Base-by-base conservation (phyloP, 1,140 invertebrate genomes). In the Diorhabda carinulata region DNA sequence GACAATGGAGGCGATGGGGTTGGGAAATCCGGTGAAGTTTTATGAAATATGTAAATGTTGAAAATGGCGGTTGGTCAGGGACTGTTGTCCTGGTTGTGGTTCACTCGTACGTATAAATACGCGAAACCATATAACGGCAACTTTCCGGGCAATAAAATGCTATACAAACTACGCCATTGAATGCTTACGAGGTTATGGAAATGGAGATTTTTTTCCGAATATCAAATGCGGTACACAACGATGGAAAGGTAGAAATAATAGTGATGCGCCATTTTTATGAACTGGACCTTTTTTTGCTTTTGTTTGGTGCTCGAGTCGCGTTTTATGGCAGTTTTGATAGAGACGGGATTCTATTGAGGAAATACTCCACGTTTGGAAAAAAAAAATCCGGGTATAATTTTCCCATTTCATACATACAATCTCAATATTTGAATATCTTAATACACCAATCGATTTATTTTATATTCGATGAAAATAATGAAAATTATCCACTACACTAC, bases 71-170 rank as follows among this genome's bases (percentile, higher is more conserved):
- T 57, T 65, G 64, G 64, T 70, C 45, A 67, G 73, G 70, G 75
- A 70, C 63, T 47, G 8, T 66, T 61, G 52, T 69, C 62, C 52
- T 69, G 64, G 40, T 56, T 45, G 57, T 44, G 57, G 42, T 59
- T 71, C 74, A 74, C 72, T 74, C 70, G 72, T 47, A 66, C 72
- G 70, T 70, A 77, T 74, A 75, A 76, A 75, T 78, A 72, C 70
- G 69, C 69, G 61, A 61, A 70, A 71, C 72, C 72, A 74, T 73
- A 77, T 76, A 76, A 74, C 73, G 72, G 67, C 74, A 75, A 75
- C 77, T 78, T 77, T 78, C 76, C 76, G 73, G 70, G 69, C 73
- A 77, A 77, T 78, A 78, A 76, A 78, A 77, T 72, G 76, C 73
- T 73, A 76, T 74, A 73, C 73, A 76, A 77, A 78, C 75, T 76